Evolutionary conservation across 30 jellyfish, hydroid and myxozoan species (phyloP).

Genomic region (Hydractinia echinata): DNA sequence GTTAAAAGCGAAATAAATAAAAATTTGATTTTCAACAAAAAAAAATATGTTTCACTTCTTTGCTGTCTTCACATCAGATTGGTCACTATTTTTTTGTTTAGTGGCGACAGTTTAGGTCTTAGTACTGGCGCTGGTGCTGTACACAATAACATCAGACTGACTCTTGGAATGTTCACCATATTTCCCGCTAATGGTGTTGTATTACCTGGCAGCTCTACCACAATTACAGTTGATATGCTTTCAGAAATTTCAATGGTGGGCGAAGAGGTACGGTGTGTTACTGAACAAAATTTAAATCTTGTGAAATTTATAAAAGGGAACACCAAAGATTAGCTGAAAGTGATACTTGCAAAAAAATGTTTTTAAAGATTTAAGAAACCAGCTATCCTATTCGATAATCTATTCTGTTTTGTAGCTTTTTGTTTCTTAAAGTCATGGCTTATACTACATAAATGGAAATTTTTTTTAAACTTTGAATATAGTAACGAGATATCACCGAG

Average conservation of each 20-base stretch:
- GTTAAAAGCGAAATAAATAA: no score
- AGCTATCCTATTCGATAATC: no score
- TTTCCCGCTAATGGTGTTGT: constrained; percentile 83
- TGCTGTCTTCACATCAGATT: no score
- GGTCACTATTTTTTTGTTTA: background rate
- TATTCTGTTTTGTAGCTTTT: no score
- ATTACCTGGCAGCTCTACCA: constrained; percentile 59
- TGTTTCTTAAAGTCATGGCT: no score
- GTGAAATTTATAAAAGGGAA: background rate
- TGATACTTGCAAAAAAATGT: background rate
- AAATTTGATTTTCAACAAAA: no score
- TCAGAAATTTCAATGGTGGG: constrained; percentile 64
- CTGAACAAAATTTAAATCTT: background rate
- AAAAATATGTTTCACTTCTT: no score
- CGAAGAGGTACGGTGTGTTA: constrained; percentile 54
- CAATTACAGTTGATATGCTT: constrained; percentile 75
- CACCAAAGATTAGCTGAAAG: background rate
- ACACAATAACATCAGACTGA: constrained; percentile 53
- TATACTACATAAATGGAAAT: no score
- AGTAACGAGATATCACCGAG: background rate
- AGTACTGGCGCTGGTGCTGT: constrained; percentile 56
- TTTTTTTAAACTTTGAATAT: background rate
- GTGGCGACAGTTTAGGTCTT: constrained; percentile 9
- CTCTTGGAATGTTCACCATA: constrained; percentile 75
- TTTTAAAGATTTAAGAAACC: background rate